These are phyloP conservation scores for Microcaecilia unicolor DNA, from an alignment of 2,797 vertebrate genomes.

Conservation along the genomic window DNA sequence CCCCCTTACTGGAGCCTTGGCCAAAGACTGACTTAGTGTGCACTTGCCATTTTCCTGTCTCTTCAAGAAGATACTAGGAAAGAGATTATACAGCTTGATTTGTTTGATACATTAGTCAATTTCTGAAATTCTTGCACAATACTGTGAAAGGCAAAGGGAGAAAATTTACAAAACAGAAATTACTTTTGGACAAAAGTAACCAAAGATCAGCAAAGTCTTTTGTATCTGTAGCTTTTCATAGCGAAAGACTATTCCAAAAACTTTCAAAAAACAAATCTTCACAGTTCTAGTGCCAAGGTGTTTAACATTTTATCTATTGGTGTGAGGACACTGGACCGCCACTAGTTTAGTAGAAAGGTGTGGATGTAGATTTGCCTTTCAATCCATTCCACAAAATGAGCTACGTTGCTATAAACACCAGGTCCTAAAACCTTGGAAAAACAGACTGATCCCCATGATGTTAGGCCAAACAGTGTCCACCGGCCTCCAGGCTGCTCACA, in stretches of 20 bases:
- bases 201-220: neutral
- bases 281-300: neutral
- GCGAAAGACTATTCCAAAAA: slow-evolving; percentile 3
- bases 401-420: slow-evolving; percentile 91
- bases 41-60: too few relatives aligned
- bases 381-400: slow-evolving; percentile 87
- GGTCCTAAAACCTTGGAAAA: slow-evolving; percentile 89
- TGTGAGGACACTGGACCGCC: slow-evolving; percentile 11
- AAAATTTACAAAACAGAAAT: slow-evolving; percentile 13
- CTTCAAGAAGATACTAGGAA: too few relatives aligned
- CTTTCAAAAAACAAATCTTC: slow-evolving; percentile 12
- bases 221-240: neutral
- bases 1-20: too few relatives aligned
- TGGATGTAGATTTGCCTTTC: slow-evolving; percentile 85
- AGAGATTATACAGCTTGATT: too few relatives aligned
- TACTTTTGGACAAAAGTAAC: slow-evolving; percentile 13
- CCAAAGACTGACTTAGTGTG: too few relatives aligned
- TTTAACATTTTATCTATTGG: slow-evolving; percentile 9
- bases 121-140: slow-evolving; percentile 25
- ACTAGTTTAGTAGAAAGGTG: slow-evolving; percentile 66
- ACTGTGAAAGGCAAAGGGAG: slow-evolving; percentile 12
- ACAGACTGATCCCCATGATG: slow-evolving; percentile 91
- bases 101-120: too few relatives aligned
- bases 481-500: slow-evolving; percentile 65
- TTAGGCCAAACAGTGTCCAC: slow-evolving; percentile 89